Percentiles rank a stretch among this genome's conserved stretches.
phyloP scores from a whole-genome alignment of 2,797 vertebrate species.

The Xenopus petersii region DNA sequence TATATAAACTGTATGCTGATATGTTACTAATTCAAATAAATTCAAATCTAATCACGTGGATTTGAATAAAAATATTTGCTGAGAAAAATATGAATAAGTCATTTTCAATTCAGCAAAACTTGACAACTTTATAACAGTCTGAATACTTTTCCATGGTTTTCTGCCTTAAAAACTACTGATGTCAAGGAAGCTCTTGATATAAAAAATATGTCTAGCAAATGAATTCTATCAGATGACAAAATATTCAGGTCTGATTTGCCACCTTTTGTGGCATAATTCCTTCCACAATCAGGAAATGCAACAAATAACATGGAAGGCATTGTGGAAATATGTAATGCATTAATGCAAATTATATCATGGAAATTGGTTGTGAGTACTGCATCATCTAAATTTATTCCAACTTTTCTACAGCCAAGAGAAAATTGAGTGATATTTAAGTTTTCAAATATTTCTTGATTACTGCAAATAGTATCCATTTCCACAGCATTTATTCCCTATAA shows the following conservation, averaged over 20 bases:
- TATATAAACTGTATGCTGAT: too few species aligned
- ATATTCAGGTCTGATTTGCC: neutral
- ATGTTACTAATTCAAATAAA: too few species aligned
- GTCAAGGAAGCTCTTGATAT: neutral
- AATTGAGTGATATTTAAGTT: constrained; percentile 1
- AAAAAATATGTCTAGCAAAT: neutral
- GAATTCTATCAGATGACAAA: neutral
- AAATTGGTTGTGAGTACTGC: too few species aligned
- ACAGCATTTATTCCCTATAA: neutral
- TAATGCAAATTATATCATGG: too few species aligned
- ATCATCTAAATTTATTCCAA: constrained; percentile 32
- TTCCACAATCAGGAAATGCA: neutral
- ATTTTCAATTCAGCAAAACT: too few species aligned
- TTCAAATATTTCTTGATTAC: constrained; percentile 8
- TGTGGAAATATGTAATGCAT: neutral
- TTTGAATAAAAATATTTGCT: too few species aligned
- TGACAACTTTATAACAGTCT: neutral
- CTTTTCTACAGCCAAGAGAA: constrained; percentile 5
- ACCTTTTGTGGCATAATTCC: neutral
- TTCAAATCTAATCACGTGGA: too few species aligned
- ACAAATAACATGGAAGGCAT: too few species aligned
- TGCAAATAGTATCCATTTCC: constrained; percentile 17
- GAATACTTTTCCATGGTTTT: neutral
- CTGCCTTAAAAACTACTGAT: neutral
- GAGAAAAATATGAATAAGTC: too few species aligned